Base-by-base conservation (phyloP, 2,888 invertebrate genomes). In the Agonopterix heracliana region DNA sequence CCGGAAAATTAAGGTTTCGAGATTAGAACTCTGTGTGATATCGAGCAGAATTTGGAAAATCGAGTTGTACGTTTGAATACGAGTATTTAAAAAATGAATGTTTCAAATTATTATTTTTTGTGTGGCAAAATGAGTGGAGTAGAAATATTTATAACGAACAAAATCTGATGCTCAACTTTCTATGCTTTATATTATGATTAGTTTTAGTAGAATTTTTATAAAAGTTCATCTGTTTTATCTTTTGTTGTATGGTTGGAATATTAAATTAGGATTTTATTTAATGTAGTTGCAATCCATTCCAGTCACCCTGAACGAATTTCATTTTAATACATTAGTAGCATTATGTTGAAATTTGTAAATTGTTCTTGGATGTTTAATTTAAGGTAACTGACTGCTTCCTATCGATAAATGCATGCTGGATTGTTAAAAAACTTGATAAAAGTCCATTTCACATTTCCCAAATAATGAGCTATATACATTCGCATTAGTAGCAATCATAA, bases 131-230 rank as follows among this genome's bases (percentile, higher is more conserved):
- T 83, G 64, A 78, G 84, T 81, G 82, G 81, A 72, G 26, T 54
- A 47, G 45, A 52, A 59, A 59, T 53, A 48, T 47, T 53, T 51
- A 56, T 50, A 35, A 46, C 57, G 45, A 64, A 63, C 63, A 64
- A 54, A 72, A 72, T 84, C 85, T 84, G 78, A 87, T 87, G 86
- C 86, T 87, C 86, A 87, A 86, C 66, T 67, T 74, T 74, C 62
- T 78, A 66, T 71, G 85, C 85, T 84, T 85, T 69, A 70, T 64
- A 70, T 12, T 68, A 64, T 60, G 58, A 70, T 68, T 75, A 71
- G 64, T 68, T 67, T 59, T 69, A 64, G 76, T 78, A 72, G 74
- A 71, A 54, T 61, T 65, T 66, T 60, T 68, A 66, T 61, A 34
- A 35, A 26, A 26, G 9, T 11, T 71, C 64, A 62, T 68, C 62